Evolutionary conservation across 2,113 vertebrate genomes (phyloP), one percentile per base, ranked within the genome.

Genomic region (Channa maculata): DNA sequence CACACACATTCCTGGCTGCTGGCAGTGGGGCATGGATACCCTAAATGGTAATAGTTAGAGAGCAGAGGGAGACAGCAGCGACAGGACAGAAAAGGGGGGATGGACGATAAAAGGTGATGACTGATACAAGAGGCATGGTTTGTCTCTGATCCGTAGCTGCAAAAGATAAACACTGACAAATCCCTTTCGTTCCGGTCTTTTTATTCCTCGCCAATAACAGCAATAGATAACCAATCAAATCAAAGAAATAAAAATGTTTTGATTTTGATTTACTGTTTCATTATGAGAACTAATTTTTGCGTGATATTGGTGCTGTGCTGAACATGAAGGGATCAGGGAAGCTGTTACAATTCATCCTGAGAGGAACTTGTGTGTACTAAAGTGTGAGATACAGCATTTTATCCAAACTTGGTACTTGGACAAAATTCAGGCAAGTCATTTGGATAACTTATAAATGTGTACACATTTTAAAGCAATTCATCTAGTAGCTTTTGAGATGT

Each of bases 11-110:
- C 91, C 80, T 86, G 6, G 69, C 66, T 77, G 76, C 65, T 83
- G 88, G 79, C 84, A 82, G 82, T 51, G 76, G 80, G 86, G 79
- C 85, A 90, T 77, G 80, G 81, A 88, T 91, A 93, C 92, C 93
- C 84, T 93, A 93, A 83, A 94, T 92, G 92, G 92, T 80, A 88
- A 88, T 51, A 55, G 82, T 60, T 50, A 59, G 71, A 75, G 77
- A 66, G 77, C 3, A 14, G 57, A 53, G 50, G 62, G 75, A 83
- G 86, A 71, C 85, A 72, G 83, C 61, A 63, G 82, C 62, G 71
- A 75, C 6, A 37, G 51, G 65, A 49, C 43, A 60, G 71, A 36
- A 62, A 43, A 1, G 24, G 58, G 65, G 62, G 68, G 64, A 33
- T 24, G 79, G 73, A 55, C 13, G 75, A 85, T 72, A 80, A 82